Base-by-base conservation (phyloP, 2,888 invertebrate genomes). In the Hyppa rectilinea region DNA sequence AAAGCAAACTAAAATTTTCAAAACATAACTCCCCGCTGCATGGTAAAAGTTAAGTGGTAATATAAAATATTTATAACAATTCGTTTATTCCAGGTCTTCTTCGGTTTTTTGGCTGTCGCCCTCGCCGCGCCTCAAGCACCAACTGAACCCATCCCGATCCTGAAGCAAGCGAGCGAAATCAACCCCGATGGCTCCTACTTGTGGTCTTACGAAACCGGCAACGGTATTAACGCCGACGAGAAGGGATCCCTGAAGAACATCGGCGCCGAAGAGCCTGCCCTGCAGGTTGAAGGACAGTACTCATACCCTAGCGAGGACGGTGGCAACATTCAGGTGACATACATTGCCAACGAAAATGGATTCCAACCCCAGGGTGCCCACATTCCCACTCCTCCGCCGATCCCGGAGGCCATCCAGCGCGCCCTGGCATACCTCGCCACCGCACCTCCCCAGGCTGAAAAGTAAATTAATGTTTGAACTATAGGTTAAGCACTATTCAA, bases 291-390 rank as follows among this genome's bases (percentile, higher is more conserved):
- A 85, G 97, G 97, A 31, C 96, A 96, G 87, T 97, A 93, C 92
- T 95, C 96, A 55, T 97, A 97, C 90, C 96, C 96, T 2, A 96
- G 96, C 55, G 97, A 97, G 0, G 97, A 97, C 23, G 97, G 97
- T 43, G 90, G 93, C 70, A 93, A 91, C 74, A 96, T 97, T 83
- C 96, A 96, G 82, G 87, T 97, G 71, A 93, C 95, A 1, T 97
- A 97, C 92, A 91, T 96, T 49, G 97, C 97, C 63, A 97, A 97
- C 86, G 97, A 97, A 89, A 97, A 97, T 81, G 97, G 97, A 61
- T 97, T 96, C 95, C 97, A 97, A 88, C 97, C 97, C 12, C 96
- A 94, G 84, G 96, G 97, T n/a, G 94, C 94, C 29, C 97, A 97
- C 84, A 89, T 97, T 2, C 97, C 97, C 43, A 97, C 97, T 1